Base-by-base conservation (phyloP, 2,797 vertebrate genomes). In the Anguilla marmorata region DNA sequence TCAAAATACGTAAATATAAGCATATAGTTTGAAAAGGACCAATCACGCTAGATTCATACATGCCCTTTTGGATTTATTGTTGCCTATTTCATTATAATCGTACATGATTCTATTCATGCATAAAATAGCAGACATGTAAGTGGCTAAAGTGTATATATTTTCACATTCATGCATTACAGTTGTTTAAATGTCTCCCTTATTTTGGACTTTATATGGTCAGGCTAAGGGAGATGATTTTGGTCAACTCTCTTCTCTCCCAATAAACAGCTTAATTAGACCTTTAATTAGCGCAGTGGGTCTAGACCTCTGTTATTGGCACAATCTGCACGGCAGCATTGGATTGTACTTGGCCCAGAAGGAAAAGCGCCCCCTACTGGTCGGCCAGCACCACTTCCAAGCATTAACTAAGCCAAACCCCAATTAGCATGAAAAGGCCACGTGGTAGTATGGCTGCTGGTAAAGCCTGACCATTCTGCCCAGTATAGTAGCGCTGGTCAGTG, bases 111-210 rank as follows among this genome's bases (percentile, higher is more conserved):
- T 74, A 33, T 74, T 74, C 69, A 33, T 74, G 12, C 69, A 74
- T 74, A 12, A 79, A 79, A 79, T 21, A 79, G 37, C 37, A 72
- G 69, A 79, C 37, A 21, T 41, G 74, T 79, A 79, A 79, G 37
- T 45, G 30, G 37, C 33, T 74, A 16, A 30, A 12, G 14, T 79
- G 74, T 45, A 19, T 45, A 45, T 79, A 79, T 21, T 33, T 33
- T 74, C 27, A 12, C 2, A 37, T 74, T 14, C 12, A 12, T 74
- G 11, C 12, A 74, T 14, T 30, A 14, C 69, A 11, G 21, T 1
- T 80, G 41, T 48, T 48, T 9, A 50, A 50, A 82, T 48, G 16
- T 50, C 45, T 76, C 19, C 3, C 33, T 82, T 50, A 37, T n/a
- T 9, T 50, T 48, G 45, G 41, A 82, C 11, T 50, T 50, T 2